A percentile compares a stretch with the other conserved stretches of the same genome.
phyloP scores from a whole-genome alignment of 2,797 vertebrate species.

The Sarcophilus harrisii region DNA sequence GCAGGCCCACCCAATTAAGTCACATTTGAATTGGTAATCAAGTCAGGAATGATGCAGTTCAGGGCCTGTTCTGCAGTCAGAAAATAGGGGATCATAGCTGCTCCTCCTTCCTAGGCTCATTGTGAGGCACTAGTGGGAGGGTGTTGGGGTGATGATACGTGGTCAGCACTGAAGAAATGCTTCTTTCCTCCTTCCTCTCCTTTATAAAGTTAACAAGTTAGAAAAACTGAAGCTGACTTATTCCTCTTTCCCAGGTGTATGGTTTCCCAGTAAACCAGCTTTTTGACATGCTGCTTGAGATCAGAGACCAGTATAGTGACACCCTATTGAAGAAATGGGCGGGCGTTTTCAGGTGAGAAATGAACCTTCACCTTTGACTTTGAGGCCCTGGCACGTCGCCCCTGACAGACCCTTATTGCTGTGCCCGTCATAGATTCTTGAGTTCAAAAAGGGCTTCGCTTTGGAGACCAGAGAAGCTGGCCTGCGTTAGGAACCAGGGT shows the following conservation, averaged over 20 bases:
- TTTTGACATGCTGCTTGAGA: conserved; percentile 98
- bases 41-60: conserved; percentile 31
- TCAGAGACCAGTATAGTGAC: conserved; percentile 97
- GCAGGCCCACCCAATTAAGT: conserved; percentile 11
- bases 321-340: conserved; percentile 97
- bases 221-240: conserved; percentile 18
- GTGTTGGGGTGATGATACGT: not conserved
- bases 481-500: no score
- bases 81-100: not conserved
- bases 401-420: not conserved
- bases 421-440: no score
- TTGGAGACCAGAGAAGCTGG: no score
- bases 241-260: conserved; percentile 88
- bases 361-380: not conserved
- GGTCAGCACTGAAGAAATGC: not conserved
- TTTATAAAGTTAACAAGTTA: not conserved
- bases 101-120: no score
- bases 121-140: no score
- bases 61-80: not conserved
- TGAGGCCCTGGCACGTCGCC: not conserved
- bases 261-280: conserved; percentile 96
- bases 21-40: conserved; percentile 51
- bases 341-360: conserved; percentile 92
- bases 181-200: not conserved
- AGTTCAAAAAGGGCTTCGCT: no score